Base-by-base conservation (phyloP, 2,113 vertebrate genomes). In the pig (Sus scrofa) region DNA sequence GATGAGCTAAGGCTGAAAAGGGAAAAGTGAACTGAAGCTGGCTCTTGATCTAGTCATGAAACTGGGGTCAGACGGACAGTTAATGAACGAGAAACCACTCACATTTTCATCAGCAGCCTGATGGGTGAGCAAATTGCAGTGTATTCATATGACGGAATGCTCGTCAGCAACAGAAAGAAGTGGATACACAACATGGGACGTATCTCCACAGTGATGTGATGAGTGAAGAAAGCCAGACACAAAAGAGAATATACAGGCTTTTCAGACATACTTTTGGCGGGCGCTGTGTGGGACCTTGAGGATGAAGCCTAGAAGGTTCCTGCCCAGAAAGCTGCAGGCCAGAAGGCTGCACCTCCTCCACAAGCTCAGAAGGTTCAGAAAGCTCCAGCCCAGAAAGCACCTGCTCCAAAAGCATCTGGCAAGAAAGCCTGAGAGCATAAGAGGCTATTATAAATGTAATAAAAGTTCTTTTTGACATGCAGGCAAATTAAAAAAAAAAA, bases 111-210 rank as follows among this genome's bases (percentile, higher is more conserved):
- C n/a, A 86, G 62, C 78, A 63, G 70, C 39, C 78, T 39, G 56
- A 27, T 14, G 44, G 39, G 62, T 86, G 52, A 95, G 89, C 65
- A 79, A 75, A 73, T 56, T 37, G n/a, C 54, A 39, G 70, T 32
- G 20, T 75, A 74, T 60, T 86, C 56, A 62, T 50, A 86, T 19
- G 75, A 62, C 30, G 22, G 67, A 73, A 87, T 71, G 65, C 11
- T 82, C 54, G 44, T 85, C 54, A 82, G 27, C 44, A 60, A 52
- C n/a, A 93, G 71, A 93, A 96, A 96, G 52, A 11, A 56, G 68
- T 50, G 50, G 11, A 52, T 52, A 93, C 9, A 89, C 71, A 93
- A 60, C 18, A 82, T 4, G 91, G 20, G 50, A 58, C 81, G 20
- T 82, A 75, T 77, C 44, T 75, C 50, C 68, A 65, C 56, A 86